phyloP scores from a whole-genome alignment of 2,888 invertebrate genomes.

The Liodrosophila aerea region DNA sequence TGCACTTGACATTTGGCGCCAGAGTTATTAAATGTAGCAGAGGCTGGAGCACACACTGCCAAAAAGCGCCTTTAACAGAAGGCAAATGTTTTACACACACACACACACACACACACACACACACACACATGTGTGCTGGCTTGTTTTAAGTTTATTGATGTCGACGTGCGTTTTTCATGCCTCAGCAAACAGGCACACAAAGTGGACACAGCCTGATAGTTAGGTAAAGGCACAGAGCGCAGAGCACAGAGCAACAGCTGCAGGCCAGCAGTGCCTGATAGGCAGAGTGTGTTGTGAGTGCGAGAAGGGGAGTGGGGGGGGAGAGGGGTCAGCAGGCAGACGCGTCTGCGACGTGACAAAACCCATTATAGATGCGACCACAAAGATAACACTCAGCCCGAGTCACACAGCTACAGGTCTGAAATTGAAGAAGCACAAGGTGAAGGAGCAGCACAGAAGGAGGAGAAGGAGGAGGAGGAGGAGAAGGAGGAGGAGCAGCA shows the following conservation, averaged over 20 bases:
- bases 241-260: not conserved
- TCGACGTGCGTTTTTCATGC: constrained; percentile 74
- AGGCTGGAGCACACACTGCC: constrained; percentile 12
- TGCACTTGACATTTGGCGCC: constrained; percentile 66
- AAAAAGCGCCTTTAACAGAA: constrained; percentile 65
- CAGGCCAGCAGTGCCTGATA: no score
- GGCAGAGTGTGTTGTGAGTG: not conserved
- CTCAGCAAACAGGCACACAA: constrained; percentile 57
- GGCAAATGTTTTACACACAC: constrained; percentile 49
- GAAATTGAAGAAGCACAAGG: no score
- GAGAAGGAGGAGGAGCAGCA: not conserved
- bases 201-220: constrained; percentile 25
- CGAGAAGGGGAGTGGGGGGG: not conserved
- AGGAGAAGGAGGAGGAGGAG: not conserved
- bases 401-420: constrained; percentile 9
- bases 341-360: constrained; percentile 81
- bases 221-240: not conserved
- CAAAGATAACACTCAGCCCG: constrained; percentile 75
- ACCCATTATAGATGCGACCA: constrained; percentile 81
- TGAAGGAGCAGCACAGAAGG: not conserved
- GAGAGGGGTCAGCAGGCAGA: constrained; percentile 36
- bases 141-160: constrained; percentile 77
- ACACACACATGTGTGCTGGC: constrained; percentile 14
- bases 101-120: constrained; percentile 10
- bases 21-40: constrained; percentile 62